Conservation (phyloP, 2,888 invertebrate genomes). For the Fragum sueziense region DNA sequence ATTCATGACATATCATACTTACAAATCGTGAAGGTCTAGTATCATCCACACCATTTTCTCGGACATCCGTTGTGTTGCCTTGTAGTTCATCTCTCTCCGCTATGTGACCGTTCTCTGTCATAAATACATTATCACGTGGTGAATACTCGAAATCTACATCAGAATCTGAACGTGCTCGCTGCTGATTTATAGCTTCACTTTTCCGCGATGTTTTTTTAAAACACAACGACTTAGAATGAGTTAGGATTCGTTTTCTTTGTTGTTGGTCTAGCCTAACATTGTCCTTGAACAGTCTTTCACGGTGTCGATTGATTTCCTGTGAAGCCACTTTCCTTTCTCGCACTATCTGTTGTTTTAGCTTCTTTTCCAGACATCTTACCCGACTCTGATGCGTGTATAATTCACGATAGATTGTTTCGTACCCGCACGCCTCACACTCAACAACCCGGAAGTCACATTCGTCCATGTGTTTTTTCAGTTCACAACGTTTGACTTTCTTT, state of each 20-base stretch:
- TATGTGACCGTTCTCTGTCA: slow-evolving; percentile 39
- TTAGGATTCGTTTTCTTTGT: slow-evolving; percentile 52
- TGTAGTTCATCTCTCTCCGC: slow-evolving; percentile 16
- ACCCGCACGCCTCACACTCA: slow-evolving; percentile 72
- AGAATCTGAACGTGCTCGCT: slow-evolving; percentile 18
- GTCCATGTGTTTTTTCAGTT: slow-evolving; percentile 63
- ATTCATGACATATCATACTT: no score
- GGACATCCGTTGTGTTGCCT: neutral
- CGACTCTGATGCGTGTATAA: slow-evolving; percentile 72
- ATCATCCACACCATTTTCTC: neutral
- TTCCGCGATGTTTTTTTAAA: neutral
- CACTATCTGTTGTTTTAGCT: slow-evolving; percentile 70
- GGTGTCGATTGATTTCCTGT: slow-evolving; percentile 63
- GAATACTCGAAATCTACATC: slow-evolving; percentile 41
- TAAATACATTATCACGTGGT: slow-evolving; percentile 47
- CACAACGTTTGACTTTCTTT: slow-evolving; percentile 64
- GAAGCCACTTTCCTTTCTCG: slow-evolving; percentile 60
- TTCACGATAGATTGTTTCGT: slow-evolving; percentile 64
- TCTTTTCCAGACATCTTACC: slow-evolving; percentile 69
- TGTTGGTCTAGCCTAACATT: slow-evolving; percentile 60
- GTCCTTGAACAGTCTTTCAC: slow-evolving; percentile 57
- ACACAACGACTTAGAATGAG: slow-evolving; percentile 55
- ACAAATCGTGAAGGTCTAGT: neutral
- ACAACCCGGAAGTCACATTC: slow-evolving; percentile 70
- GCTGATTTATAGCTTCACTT: slow-evolving; percentile 23